These are phyloP conservation scores for Cantharis rustica DNA, from an alignment of 2,888 invertebrate genomes.

Conservation along the genomic window DNA sequence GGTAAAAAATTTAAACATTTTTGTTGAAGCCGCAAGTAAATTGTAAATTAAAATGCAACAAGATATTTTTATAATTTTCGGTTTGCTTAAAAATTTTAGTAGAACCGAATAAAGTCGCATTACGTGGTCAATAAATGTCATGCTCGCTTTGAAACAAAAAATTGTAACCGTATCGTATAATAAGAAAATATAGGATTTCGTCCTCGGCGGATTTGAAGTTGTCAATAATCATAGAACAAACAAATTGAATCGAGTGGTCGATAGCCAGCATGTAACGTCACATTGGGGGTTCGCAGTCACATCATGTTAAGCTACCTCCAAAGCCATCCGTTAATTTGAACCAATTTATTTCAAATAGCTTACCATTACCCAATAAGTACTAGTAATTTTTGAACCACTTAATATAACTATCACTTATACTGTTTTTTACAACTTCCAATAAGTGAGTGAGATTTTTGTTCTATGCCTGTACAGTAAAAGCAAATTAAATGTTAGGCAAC, in stretches of 20 bases:
- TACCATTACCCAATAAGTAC: conserved; percentile 31
- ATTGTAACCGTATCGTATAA: conserved; percentile 14
- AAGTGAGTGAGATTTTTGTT: conserved; percentile 6
- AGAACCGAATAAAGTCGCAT: not conserved
- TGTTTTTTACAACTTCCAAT: conserved; percentile 25
- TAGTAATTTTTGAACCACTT: conserved; percentile 33
- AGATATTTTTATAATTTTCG: not conserved
- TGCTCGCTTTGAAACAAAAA: conserved; percentile 16
- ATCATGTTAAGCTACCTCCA: conserved; percentile 23
- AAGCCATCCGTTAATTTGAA: conserved; percentile 27
- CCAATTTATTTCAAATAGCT: conserved; percentile 30
- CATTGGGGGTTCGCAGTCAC: conserved; percentile 27
- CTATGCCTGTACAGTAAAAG: not conserved
- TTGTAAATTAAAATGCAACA: not conserved
- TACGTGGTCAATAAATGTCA: conserved; percentile 17
- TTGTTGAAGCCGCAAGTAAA: not conserved
- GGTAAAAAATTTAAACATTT: not conserved
- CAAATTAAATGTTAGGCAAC: not conserved
- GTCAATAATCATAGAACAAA: conserved; percentile 49
- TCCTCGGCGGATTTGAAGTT: conserved; percentile 30
- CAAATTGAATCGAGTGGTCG: conserved; percentile 44
- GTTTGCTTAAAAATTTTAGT: not conserved
- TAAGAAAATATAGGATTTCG: conserved; percentile 6
- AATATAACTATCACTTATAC: conserved; percentile 30
- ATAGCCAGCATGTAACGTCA: conserved; percentile 27